phyloP scores from a whole-genome alignment of 2,888 invertebrate genomes.

The Epinotia brunnichana region DNA sequence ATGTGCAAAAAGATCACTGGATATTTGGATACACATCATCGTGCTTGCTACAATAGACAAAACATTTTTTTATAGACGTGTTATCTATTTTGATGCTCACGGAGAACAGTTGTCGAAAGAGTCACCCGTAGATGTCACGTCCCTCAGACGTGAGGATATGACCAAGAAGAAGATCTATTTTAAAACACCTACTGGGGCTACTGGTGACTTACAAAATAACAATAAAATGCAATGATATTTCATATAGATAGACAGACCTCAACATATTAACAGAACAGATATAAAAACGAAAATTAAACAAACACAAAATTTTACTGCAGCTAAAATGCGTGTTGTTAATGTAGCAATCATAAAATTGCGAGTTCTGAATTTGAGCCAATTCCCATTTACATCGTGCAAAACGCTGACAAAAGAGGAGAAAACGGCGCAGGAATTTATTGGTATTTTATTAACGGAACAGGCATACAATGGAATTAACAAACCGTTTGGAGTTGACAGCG shows the following conservation, averaged over 20 bases:
- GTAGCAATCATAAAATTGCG: slow-evolving; percentile 59
- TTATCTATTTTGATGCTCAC: too few species aligned
- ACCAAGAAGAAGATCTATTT: too few species aligned
- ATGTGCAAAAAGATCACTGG: not conserved
- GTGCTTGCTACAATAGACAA: not conserved
- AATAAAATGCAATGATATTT: not conserved
- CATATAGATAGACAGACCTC: slow-evolving; percentile 3
- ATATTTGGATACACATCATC: too few species aligned
- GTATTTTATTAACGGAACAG: slow-evolving; percentile 52
- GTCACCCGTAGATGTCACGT: too few species aligned
- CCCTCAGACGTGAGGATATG: too few species aligned
- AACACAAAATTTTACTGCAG: slow-evolving; percentile 48
- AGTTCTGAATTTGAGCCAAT: slow-evolving; percentile 63
- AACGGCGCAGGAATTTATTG: slow-evolving; percentile 46
- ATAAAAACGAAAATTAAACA: slow-evolving; percentile 47
- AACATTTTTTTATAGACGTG: not conserved
- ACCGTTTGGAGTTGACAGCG: slow-evolving; percentile 58
- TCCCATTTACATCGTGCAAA: slow-evolving; percentile 54
- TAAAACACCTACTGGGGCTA: not conserved
- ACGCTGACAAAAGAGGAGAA: slow-evolving; percentile 38
- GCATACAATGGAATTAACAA: slow-evolving; percentile 52
- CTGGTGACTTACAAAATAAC: slow-evolving; percentile 12
- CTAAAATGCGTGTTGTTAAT: slow-evolving; percentile 57
- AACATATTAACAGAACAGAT: slow-evolving; percentile 37
- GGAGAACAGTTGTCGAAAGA: too few species aligned